Percentiles rank a stretch among this genome's conserved stretches.
phyloP scores from a whole-genome alignment of 1,140 invertebrate genomes.

The Onthophagus taurus region DNA sequence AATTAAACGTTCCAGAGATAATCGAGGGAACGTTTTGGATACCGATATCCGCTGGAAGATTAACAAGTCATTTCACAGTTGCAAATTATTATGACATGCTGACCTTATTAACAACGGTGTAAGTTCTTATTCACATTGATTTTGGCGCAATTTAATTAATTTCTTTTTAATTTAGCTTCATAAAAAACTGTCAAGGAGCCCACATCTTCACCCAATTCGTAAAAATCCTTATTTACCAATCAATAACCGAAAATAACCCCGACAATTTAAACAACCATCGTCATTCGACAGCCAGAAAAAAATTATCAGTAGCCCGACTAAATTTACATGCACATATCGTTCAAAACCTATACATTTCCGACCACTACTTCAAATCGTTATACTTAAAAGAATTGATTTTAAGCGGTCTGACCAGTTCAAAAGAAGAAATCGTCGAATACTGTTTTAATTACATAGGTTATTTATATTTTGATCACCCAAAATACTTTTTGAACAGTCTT shows the following conservation, averaged over 20 bases:
- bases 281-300: conserved; percentile 6
- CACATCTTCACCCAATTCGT: conserved; percentile 1
- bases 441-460: conserved; percentile 10
- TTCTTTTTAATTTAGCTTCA: conserved; percentile 2
- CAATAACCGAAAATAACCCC: background rate
- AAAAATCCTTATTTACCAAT: conserved; percentile 7
- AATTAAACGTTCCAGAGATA: conserved; percentile 1
- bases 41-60: background rate
- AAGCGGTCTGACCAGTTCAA: background rate
- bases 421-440: conserved; percentile 7
- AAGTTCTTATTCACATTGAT: background rate
- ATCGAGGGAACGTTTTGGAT: conserved; percentile 9
- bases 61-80: background rate
- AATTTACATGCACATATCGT: conserved; percentile 6
- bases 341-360: conserved; percentile 5
- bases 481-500: conserved; percentile 2
- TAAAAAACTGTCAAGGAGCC: conserved; percentile 6
- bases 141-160: background rate
- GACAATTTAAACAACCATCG: too few species aligned
- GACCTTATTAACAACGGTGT: conserved; percentile 4
- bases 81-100: conserved; percentile 6
- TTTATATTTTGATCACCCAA: conserved; percentile 3
- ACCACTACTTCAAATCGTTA: conserved; percentile 7
- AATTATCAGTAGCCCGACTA: background rate
- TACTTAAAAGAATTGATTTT: conserved; percentile 7